Evolutionary conservation across 2,888 invertebrate genomes (phyloP).

Genomic region (Tenthredo distinguenda): DNA sequence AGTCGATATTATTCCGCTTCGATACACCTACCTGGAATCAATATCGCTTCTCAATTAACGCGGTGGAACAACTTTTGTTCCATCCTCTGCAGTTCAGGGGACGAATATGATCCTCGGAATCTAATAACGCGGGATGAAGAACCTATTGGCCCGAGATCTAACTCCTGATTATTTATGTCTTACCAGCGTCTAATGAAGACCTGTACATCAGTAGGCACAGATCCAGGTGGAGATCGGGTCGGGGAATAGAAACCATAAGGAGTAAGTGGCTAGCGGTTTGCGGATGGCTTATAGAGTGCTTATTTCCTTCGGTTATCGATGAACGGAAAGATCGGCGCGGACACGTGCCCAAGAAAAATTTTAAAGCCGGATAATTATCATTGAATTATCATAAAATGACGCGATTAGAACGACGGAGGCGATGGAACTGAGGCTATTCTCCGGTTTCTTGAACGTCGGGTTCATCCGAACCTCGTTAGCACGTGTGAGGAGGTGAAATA

Average conservation of each 20-base stretch:
- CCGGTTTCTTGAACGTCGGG: not conserved
- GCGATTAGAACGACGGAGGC: not conserved
- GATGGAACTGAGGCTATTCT: not conserved
- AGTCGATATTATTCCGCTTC: not conserved
- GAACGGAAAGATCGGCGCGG: not conserved
- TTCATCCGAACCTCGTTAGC: not conserved
- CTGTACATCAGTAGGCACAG: not conserved
- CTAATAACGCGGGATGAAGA: not conserved
- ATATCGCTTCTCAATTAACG: not conserved
- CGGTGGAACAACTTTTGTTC: not conserved
- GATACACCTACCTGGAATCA: not conserved
- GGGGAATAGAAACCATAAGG: not conserved
- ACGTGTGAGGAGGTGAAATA: not conserved
- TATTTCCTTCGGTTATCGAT: not conserved
- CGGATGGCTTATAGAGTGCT: not conserved
- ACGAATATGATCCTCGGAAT: not conserved
- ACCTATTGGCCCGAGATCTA: not conserved
- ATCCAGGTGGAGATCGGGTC: not conserved
- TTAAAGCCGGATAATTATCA: not conserved
- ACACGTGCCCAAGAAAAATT: not conserved
- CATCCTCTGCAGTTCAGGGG: not conserved
- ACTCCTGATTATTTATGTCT: not conserved
- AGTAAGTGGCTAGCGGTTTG: not conserved
- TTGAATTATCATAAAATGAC: not conserved
- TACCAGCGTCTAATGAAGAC: not conserved